These are phyloP conservation scores for Clunio marinus DNA, from an alignment of 2,888 invertebrate genomes.

Conservation along the genomic window DNA sequence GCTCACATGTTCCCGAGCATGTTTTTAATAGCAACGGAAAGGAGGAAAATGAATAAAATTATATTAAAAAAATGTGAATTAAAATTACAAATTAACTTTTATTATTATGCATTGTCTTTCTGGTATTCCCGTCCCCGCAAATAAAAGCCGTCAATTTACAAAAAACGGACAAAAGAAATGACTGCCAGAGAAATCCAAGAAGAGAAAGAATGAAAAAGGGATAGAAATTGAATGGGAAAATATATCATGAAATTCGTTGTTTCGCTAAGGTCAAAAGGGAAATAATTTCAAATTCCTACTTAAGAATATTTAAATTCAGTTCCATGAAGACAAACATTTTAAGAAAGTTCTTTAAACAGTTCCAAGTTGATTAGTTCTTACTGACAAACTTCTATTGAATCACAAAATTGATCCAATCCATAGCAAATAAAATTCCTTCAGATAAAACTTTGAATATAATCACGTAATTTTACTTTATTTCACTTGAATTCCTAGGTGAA, in stretches of 20 bases:
- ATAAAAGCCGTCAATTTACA: slow-evolving; percentile 3
- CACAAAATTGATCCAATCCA: too few species aligned
- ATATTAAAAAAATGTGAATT: slow-evolving; percentile 7
- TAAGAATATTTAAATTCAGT: too few species aligned
- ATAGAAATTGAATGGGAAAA: neutral
- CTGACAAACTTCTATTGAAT: too few species aligned
- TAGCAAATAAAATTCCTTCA: too few species aligned
- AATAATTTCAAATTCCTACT: neutral
- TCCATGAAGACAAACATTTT: too few species aligned
- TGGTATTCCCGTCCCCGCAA: slow-evolving; percentile 11
- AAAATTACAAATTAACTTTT: slow-evolving; percentile 24
- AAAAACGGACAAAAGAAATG: slow-evolving; percentile 5
- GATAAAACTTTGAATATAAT: too few species aligned
- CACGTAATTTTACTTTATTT: too few species aligned
- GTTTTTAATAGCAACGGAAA: slow-evolving; percentile 14
- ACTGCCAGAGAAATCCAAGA: neutral
- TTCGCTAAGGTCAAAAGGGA: too few species aligned
- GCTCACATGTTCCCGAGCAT: slow-evolving; percentile 11
- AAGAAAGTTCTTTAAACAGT: neutral
- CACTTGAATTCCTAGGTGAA: too few species aligned
- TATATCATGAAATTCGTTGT: too few species aligned
- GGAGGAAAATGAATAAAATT: slow-evolving; percentile 13
- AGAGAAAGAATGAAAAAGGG: too few species aligned
- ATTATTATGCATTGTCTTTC: slow-evolving; percentile 21
- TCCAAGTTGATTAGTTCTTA: too few species aligned